Conservation (phyloP, 1,140 invertebrate genomes). For the Aphelenchoides avenae region DNA sequence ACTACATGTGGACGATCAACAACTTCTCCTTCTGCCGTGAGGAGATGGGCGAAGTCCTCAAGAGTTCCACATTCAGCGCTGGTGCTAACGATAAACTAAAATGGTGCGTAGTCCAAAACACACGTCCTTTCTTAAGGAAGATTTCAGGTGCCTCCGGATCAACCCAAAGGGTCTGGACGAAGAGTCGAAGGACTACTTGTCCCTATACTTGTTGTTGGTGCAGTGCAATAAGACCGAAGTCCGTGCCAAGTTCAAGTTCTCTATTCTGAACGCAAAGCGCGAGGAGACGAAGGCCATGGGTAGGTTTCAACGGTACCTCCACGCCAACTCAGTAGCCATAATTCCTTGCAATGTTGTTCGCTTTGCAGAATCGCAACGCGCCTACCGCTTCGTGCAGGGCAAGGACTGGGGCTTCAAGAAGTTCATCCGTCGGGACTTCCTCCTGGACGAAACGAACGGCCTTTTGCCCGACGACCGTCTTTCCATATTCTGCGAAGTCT, state of each 20-base stretch:
- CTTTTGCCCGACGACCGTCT: constrained; percentile 95
- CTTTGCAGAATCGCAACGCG: constrained; percentile 76
- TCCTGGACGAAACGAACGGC: constrained; percentile 95
- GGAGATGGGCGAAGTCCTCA: constrained; percentile 70
- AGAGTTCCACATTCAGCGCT: constrained; percentile 97
- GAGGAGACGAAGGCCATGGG: constrained; percentile 99
- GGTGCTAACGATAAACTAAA: constrained; percentile 98
- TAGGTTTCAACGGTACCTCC: constrained; percentile 60
- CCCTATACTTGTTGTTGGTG: constrained; percentile 92
- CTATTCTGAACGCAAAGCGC: constrained; percentile 79
- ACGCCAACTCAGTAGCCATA: constrained; percentile 6
- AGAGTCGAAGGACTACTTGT: constrained; percentile 78
- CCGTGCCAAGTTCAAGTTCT: constrained; percentile 99
- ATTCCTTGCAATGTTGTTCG: constrained; percentile 26
- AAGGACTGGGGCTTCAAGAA: constrained; percentile 99
- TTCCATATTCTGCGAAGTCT: constrained; percentile 94
- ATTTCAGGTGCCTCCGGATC: constrained; percentile 97
- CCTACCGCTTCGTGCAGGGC: constrained; percentile 97
- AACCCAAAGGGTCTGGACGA: constrained; percentile 99
- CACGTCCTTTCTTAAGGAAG: too few species aligned
- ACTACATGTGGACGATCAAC: constrained; percentile 98
- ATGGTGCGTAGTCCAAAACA: too few species aligned
- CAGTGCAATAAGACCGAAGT: constrained; percentile 99
- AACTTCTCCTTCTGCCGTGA: constrained; percentile 93
- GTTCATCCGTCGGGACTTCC: constrained; percentile 94